These are phyloP conservation scores for Penaeus indicus DNA, from an alignment of 1,140 invertebrate species.

Conservation along the genomic window DNA sequence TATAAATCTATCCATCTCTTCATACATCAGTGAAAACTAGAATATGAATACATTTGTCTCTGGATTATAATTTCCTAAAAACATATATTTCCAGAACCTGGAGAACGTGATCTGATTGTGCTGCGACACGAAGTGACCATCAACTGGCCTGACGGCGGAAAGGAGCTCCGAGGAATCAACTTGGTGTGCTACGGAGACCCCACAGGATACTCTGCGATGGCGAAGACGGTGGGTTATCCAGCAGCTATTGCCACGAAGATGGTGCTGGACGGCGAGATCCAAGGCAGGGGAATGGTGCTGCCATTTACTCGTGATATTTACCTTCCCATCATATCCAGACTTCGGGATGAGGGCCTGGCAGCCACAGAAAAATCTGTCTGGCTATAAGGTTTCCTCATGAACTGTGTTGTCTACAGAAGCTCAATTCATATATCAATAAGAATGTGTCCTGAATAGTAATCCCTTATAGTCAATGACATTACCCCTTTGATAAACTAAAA, in stretches of 20 bases:
- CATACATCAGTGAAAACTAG: not conserved
- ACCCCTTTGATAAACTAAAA: too few species aligned
- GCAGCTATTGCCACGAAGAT: constrained; percentile 97
- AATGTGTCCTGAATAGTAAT: too few species aligned
- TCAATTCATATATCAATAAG: too few species aligned
- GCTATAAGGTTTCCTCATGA: not conserved
- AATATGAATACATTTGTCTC: not conserved
- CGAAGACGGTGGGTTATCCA: constrained; percentile 95
- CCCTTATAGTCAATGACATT: too few species aligned
- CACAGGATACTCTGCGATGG: constrained; percentile 95
- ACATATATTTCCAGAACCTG: constrained; percentile 57
- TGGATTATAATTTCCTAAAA: too few species aligned
- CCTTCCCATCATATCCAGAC: constrained; percentile 86
- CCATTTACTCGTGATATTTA: constrained; percentile 93
- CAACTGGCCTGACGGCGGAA: constrained; percentile 88
- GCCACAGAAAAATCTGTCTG: constrained; percentile 75
- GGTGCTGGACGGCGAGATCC: constrained; percentile 89
- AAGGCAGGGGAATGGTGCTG: constrained; percentile 90
- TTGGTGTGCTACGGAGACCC: constrained; percentile 93
- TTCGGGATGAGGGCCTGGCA: constrained; percentile 87
- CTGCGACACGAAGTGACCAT: constrained; percentile 94
- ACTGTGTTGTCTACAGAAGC: too few species aligned
- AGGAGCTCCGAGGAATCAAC: constrained; percentile 89
- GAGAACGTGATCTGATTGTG: constrained; percentile 94
- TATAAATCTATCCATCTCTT: not conserved